Evolutionary conservation across 2,113 vertebrate species (phyloP), one percentile per base, ranked within the genome.

Genomic region (Xerus inauris): DNA sequence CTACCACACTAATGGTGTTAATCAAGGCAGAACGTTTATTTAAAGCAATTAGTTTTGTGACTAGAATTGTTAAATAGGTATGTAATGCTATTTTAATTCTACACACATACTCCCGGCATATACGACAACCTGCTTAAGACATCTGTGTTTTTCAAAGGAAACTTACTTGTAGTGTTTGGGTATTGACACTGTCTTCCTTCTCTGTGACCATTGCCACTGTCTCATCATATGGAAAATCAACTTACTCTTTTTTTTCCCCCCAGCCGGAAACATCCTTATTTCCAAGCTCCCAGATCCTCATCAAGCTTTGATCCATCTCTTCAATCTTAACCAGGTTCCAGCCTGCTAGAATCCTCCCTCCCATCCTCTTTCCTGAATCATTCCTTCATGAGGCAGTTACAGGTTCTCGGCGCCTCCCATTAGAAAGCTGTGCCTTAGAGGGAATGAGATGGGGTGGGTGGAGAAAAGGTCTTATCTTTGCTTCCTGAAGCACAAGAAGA

Each of bases 1-100:
- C 90, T 54, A 54, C 73, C 80, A 47, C 5, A 24, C 57, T 87
- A 88, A 95, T 35, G 49, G 32, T 87, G 73, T 87, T 96, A 75
- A 97, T 84, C 73, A 84, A 91, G 65, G 64, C 47, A 95, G 84
- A 72, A 28, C 2, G 14, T 96, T 94, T 76, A 96, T 87, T 94
- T 95, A 93, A 96, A 91, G 80, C 57, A 89, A 94, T 87, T 95
- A 72, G 64, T 91, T 95, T 95, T 93, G 82, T 89, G 84, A 80
- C 49, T 73, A 91, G 86, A 95, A 95, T 94, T 42, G 10, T 73
- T 91, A 95, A 95, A 82, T 51, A 93, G 85, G 49, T 72, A 67
- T 28, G 30, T 57, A 57, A 42, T 54, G 42, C 47, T 32, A 84
- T 84, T 95, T 93, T 62, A 35, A 87, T 94, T 84, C 90, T 80